Conservation (phyloP, 1,140 invertebrate species). For the Drosophila mauritiana region DNA sequence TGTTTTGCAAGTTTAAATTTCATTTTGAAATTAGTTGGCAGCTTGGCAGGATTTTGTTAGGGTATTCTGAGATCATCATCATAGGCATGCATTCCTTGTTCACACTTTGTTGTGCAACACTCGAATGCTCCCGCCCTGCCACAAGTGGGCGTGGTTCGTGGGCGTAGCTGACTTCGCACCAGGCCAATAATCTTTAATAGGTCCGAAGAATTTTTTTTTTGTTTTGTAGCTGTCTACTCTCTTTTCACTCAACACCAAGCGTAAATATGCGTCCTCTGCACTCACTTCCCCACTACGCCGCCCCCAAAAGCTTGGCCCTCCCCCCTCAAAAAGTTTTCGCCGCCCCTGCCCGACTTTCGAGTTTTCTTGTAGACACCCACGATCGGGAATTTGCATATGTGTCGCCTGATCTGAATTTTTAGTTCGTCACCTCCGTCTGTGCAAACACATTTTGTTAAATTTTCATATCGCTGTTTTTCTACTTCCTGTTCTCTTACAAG, state of each 20-base stretch:
- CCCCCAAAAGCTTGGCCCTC: not conserved
- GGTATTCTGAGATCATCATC: conserved; percentile 3
- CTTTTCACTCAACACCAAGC: conserved; percentile 17
- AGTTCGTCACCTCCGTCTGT: not conserved
- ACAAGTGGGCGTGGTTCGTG: conserved; percentile 34
- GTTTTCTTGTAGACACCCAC: conserved; percentile 31
- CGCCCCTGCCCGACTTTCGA: not conserved
- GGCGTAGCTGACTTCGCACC: conserved; percentile 56
- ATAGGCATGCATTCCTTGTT: not conserved
- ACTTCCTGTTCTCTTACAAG: too few species aligned
- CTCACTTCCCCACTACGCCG: not conserved
- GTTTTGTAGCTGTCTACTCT: conserved; percentile 34
- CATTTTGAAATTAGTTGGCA: too few species aligned
- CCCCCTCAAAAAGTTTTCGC: not conserved
- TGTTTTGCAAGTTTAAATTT: too few species aligned
- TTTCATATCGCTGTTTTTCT: conserved; percentile 1
- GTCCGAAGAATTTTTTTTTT: conserved; percentile 32
- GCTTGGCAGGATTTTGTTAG: not conserved
- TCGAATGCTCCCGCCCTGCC: conserved; percentile 23
- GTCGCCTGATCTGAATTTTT: conserved; percentile 23
- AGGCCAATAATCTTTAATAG: conserved; percentile 70
- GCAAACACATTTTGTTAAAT: conserved; percentile 27
- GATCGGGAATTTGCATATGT: conserved; percentile 38
- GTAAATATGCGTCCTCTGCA: conserved; percentile 17
- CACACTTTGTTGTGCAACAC: conserved; percentile 69